These are phyloP conservation scores for Ceratitis capitata DNA, from an alignment of 1,140 invertebrate species.

Conservation along the genomic window DNA sequence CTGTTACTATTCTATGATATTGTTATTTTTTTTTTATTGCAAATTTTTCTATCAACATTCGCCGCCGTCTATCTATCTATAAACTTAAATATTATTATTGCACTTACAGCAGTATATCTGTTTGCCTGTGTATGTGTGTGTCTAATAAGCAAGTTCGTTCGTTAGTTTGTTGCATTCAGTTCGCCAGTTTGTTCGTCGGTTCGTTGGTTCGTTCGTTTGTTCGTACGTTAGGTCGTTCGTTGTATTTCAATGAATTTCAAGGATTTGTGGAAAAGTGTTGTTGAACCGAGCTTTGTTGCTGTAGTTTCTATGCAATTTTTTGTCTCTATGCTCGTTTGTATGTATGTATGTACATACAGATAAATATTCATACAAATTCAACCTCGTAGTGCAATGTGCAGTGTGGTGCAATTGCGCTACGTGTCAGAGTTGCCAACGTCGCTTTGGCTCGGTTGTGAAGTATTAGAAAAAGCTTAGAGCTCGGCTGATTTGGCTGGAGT, in stretches of 20 bases:
- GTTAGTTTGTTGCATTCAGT: background rate
- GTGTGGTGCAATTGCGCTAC: slow-evolving; percentile 21
- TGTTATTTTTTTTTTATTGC: slow-evolving; percentile 46
- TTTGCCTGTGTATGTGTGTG: background rate
- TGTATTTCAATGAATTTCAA: slow-evolving; percentile 59
- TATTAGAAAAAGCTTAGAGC: slow-evolving; percentile 5
- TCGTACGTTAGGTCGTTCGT: slow-evolving; percentile 35
- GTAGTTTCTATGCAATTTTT: slow-evolving; percentile 33
- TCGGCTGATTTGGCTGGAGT: too few species aligned
- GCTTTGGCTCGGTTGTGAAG: background rate
- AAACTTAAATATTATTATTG: background rate
- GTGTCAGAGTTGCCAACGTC: slow-evolving; percentile 25
- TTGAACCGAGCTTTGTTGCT: slow-evolving; percentile 53
- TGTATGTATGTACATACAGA: background rate
- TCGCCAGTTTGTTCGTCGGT: slow-evolving; percentile 22
- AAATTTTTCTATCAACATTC: slow-evolving; percentile 43
- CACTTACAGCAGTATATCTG: background rate
- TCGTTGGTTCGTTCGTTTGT: too few species aligned
- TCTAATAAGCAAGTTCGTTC: background rate
- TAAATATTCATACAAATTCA: background rate
- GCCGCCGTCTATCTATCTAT: slow-evolving; percentile 50
- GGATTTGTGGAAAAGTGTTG: slow-evolving; percentile 64
- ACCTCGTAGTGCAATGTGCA: slow-evolving; percentile 31
- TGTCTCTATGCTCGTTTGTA: background rate
- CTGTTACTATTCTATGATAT: background rate